Evolutionary conservation across 2,797 vertebrate species (phyloP).

Genomic region (Holocentrus rufus): DNA sequence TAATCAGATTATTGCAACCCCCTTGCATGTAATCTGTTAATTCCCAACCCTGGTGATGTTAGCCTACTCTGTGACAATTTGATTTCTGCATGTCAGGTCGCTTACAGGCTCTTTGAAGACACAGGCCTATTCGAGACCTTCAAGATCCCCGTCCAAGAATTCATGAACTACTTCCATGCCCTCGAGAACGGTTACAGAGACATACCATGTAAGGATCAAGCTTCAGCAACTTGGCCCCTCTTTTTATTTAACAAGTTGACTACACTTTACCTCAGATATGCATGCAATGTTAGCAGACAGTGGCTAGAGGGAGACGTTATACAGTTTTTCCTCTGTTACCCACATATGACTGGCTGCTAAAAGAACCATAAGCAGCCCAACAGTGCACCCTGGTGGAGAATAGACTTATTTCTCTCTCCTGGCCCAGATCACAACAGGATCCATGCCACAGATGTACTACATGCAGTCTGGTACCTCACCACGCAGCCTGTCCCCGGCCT

Average conservation of each 20-base stretch:
- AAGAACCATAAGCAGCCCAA: slow-evolving; percentile 32
- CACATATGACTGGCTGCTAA: not conserved
- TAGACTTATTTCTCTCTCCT: slow-evolving; percentile 19
- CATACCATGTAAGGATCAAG: slow-evolving; percentile 92
- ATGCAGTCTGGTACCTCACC: slow-evolving; percentile 98
- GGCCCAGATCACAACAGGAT: slow-evolving; percentile 95
- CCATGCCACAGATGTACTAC: slow-evolving; percentile 98
- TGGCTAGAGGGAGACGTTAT: slow-evolving; percentile 60
- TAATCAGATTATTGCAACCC: not conserved
- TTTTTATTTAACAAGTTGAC: not conserved
- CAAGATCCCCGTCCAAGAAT: slow-evolving; percentile 95
- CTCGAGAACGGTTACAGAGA: slow-evolving; percentile 97
- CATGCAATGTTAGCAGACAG: slow-evolving; percentile 18
- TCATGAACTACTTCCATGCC: slow-evolving; percentile 99
- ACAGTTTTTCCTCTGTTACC: not conserved
- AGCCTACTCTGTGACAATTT: slow-evolving; percentile 7
- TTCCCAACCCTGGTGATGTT: slow-evolving; percentile 1
- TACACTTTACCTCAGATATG: not conserved
- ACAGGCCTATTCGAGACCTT: slow-evolving; percentile 96
- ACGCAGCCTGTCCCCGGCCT: slow-evolving; percentile 95
- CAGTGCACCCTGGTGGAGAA: slow-evolving; percentile 69
- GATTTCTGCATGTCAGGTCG: slow-evolving; percentile 83
- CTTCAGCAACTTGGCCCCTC: not conserved
- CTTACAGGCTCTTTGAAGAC: slow-evolving; percentile 97
- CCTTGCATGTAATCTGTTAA: not conserved